A percentile compares a stretch with the other conserved stretches of the same genome.
These are phyloP conservation scores for Beroe ovata DNA, from an alignment of 37 sponge, comb jelly and placozoan genomes.

Conservation along the genomic window DNA sequence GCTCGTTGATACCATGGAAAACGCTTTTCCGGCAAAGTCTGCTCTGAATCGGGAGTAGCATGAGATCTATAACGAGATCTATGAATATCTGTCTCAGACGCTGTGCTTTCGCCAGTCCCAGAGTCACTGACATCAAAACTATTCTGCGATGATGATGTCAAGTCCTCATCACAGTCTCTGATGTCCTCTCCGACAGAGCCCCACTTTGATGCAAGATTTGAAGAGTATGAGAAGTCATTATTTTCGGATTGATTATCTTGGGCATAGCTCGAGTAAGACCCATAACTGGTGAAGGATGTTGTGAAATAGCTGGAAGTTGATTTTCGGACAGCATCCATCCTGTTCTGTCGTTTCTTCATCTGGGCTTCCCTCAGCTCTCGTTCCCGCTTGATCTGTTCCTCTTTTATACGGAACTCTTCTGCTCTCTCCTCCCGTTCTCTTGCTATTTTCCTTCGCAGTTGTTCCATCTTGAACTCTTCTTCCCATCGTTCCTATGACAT, in stretches of 20 bases:
- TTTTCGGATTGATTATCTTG: not conserved
- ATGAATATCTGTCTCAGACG: not conserved
- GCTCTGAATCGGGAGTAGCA: not conserved
- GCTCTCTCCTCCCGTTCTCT: constrained; percentile 15
- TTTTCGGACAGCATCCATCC: not conserved
- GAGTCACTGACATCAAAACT: not conserved
- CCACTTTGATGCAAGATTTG: constrained; percentile 60
- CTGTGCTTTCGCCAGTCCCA: not conserved
- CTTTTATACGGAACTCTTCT: constrained; percentile 39
- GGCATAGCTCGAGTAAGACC: not conserved
- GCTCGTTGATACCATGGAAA: not conserved
- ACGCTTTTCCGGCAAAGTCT: not conserved
- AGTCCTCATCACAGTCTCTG: not conserved
- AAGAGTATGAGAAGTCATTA: constrained; percentile 7
- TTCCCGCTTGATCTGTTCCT: constrained; percentile 31
- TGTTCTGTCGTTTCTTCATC: constrained; percentile 21
- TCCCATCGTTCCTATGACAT: constrained; percentile 39
- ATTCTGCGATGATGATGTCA: not conserved
- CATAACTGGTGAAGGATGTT: not conserved
- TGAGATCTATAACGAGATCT: not conserved
- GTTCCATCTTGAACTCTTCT: constrained; percentile 65
- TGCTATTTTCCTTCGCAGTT: not conserved
- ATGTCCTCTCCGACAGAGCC: not conserved
- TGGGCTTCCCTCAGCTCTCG: constrained; percentile 2
- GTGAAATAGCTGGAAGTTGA: not conserved